Conservation (phyloP, 2,888 invertebrate genomes). For the Branchinecta sandiegonensis region DNA sequence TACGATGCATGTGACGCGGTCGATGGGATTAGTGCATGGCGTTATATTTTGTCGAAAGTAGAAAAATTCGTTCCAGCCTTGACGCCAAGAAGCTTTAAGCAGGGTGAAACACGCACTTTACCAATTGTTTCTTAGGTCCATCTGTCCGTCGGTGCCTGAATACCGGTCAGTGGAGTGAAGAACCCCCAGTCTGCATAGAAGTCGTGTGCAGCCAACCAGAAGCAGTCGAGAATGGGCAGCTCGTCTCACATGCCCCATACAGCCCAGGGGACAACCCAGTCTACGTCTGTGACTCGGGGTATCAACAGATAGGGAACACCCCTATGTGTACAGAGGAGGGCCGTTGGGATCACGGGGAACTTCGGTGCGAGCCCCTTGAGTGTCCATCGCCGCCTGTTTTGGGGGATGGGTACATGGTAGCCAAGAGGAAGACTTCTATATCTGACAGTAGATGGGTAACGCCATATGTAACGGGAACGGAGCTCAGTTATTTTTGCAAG, state of each 20-base stretch:
- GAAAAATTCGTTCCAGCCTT: too few relatives aligned
- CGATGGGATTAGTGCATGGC: too few relatives aligned
- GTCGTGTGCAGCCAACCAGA: slow-evolving; percentile 16
- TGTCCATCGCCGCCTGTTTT: slow-evolving; percentile 17
- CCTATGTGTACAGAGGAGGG: slow-evolving; percentile 2
- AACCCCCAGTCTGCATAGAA: slow-evolving; percentile 23
- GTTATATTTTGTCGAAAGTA: too few relatives aligned
- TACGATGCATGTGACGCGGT: too few relatives aligned
- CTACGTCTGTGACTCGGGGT: slow-evolving; percentile 8
- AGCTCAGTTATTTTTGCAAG: slow-evolving; percentile 5
- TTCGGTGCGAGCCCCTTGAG: not conserved
- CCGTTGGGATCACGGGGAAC: slow-evolving; percentile 13
- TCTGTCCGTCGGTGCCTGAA: slow-evolving; percentile 22
- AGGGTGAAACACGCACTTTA: too few relatives aligned
- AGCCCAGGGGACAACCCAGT: slow-evolving; percentile 17
- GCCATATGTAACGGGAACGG: not conserved
- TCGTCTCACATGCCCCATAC: not conserved
- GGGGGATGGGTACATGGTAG: slow-evolving; percentile 21
- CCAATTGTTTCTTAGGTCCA: slow-evolving; percentile 20
- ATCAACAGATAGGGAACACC: not conserved
- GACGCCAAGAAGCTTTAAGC: too few relatives aligned
- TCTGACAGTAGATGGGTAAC: not conserved
- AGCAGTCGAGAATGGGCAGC: slow-evolving; percentile 1
- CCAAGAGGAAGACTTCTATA: slow-evolving; percentile 7
- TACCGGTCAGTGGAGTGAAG: slow-evolving; percentile 25